These are phyloP conservation scores for Tenthredo mesomela DNA, from an alignment of 2,888 invertebrate species.

Conservation along the genomic window DNA sequence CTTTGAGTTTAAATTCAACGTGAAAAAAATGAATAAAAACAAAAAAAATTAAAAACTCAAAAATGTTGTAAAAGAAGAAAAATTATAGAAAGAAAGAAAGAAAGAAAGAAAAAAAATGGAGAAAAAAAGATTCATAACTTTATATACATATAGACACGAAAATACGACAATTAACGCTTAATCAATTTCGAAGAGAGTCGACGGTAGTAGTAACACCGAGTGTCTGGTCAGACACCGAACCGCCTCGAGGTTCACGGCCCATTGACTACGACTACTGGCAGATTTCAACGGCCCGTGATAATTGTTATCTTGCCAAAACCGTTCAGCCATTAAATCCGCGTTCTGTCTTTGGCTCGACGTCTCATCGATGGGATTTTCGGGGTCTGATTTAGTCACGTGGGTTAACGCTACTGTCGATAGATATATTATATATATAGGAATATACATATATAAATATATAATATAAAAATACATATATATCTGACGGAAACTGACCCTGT, in stretches of 20 bases:
- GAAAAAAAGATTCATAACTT: background rate
- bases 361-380: slow-evolving; percentile 14
- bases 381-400: slow-evolving; percentile 8
- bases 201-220: background rate
- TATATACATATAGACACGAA: background rate
- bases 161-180: background rate
- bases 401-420: background rate
- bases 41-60: background rate
- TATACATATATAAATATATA: background rate
- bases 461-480: background rate
- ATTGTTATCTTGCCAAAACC: slow-evolving; percentile 35
- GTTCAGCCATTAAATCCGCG: slow-evolving; percentile 25
- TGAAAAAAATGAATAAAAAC: background rate
- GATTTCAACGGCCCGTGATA: slow-evolving; percentile 46
- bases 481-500: background rate
- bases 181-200: background rate
- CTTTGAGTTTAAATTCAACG: background rate
- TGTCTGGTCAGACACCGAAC: slow-evolving; percentile 23
- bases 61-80: background rate
- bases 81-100: background rate
- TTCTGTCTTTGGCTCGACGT: slow-evolving; percentile 7
- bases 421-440: no score
- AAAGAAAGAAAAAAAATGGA: background rate
- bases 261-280: slow-evolving; percentile 24
- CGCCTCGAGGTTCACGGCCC: slow-evolving; percentile 20